Percentiles rank a stretch among this genome's conserved stretches.
These are phyloP conservation scores for Diarsia brunnea DNA, from an alignment of 2,888 invertebrate species.

Conservation along the genomic window DNA sequence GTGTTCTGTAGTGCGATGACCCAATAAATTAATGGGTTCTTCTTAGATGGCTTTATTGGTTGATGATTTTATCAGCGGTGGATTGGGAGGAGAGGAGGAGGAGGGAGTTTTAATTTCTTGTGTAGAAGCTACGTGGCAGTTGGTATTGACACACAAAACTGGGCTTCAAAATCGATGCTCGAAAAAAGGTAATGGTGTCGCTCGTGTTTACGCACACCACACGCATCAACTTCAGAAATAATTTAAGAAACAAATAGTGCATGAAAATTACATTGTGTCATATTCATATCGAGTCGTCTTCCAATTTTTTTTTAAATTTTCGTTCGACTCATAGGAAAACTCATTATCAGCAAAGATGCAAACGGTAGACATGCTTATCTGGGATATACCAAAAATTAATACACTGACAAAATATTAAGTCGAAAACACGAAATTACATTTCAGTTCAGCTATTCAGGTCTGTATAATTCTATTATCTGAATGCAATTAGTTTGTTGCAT, in stretches of 20 bases:
- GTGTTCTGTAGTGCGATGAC: slow-evolving; percentile 50
- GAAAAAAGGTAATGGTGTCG: background rate
- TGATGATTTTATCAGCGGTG: slow-evolving; percentile 12
- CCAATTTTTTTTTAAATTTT: too few relatives aligned
- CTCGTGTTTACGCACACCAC: too few relatives aligned
- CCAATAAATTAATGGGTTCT: slow-evolving; percentile 50
- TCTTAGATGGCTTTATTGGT: slow-evolving; percentile 36
- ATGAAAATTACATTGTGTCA: background rate
- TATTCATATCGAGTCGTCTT: too few relatives aligned
- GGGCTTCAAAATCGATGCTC: background rate
- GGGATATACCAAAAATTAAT: background rate
- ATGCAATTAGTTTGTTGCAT: background rate
- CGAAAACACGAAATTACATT: background rate
- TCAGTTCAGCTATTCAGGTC: background rate
- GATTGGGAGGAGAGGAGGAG: background rate
- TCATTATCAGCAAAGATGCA: too few relatives aligned
- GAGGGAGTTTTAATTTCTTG: slow-evolving; percentile 22
- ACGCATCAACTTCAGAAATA: background rate
- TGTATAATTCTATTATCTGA: background rate
- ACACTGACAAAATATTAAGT: background rate
- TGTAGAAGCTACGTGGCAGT: background rate
- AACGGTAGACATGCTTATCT: background rate
- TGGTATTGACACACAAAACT: background rate
- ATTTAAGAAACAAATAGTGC: background rate
- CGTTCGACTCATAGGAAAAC: too few relatives aligned